Evolutionary conservation across 2,888 invertebrate species (phyloP), one percentile per base, ranked within the genome.

Genomic region (Teinopalpus imperialis): DNA sequence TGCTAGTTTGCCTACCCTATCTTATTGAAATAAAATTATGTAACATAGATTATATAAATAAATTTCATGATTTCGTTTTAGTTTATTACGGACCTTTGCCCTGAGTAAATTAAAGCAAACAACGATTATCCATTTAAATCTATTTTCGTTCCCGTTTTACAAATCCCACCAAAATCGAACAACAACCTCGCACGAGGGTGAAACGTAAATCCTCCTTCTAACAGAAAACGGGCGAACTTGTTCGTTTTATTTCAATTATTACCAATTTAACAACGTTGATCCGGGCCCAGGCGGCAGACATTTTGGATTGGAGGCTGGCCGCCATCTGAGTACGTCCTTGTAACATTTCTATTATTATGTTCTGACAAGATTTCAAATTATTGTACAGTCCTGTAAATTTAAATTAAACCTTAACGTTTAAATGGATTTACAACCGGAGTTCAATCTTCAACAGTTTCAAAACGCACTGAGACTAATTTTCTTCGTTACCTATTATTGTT

Each of bases 191-290:
- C 10, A 18, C 12, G 18, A 7, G 42, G 34, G 1, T 20, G 27
- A 34, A 34, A 26, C 13, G 20, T 20, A 42, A 34, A 42, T 34
- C 26, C 12, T 9, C 9, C 12, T 14, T 27, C 34, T 23, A 13
- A 39, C 12, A 29, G 1, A 42, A 20, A 42, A 42, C 8, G 27
- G 34, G 26, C 20, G 16, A 34, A 34, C 8, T 34, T 27, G 34
- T 26, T 3, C 20, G 20, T 32, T 29, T 20, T 16, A 32, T 8
- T 42, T 42, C 12, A 31, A 31, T 26, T 34, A 34, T 26, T 34
- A 34, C 8, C 20, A 26, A 26, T 42, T 34, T 20, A 42, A 20
- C 9, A 8, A 32, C 16, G 29, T 21, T 39, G 27, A 16, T 26
- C 32, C 23, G 2, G 3, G 24, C 12, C 24, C 8, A 24, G 32